A percentile compares a stretch with the other conserved stretches of the same genome.
phyloP scores from a whole-genome alignment of 2,113 vertebrate genomes.

The Pteropus alecto region DNA sequence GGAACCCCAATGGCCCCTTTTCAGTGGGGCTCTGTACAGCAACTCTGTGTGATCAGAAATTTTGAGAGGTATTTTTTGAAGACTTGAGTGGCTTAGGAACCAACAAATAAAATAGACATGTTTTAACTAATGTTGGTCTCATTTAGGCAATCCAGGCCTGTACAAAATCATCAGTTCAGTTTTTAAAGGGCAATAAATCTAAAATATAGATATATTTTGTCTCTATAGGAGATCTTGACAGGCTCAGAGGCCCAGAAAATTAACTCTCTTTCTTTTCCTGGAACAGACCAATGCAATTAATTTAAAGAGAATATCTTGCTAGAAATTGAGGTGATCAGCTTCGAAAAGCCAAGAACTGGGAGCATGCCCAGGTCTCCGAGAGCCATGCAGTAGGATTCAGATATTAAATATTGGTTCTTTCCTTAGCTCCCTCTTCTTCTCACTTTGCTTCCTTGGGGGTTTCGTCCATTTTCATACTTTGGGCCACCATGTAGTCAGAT shows the following conservation, averaged over 20 bases:
- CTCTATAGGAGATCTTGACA: not conserved
- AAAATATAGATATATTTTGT: conserved; percentile 20
- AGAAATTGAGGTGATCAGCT: not conserved
- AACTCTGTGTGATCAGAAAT: not conserved
- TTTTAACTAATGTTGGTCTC: conserved; percentile 22
- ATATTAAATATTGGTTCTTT: not conserved
- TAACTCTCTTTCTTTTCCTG: conserved; percentile 24
- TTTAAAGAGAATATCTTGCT: not conserved
- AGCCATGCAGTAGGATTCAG: not conserved
- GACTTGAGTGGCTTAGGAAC: not conserved
- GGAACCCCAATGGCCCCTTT: not conserved
- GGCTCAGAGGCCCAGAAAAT: not conserved
- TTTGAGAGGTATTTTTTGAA: not conserved
- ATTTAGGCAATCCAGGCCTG: not conserved
- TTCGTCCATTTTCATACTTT: not conserved
- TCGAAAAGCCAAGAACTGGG: not conserved
- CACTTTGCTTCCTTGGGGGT: not conserved
- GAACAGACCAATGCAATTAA: conserved; percentile 36
- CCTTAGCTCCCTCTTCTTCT: not conserved
- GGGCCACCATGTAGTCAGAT: not conserved
- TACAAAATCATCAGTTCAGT: not conserved
- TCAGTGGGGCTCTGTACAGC: not conserved
- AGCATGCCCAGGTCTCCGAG: fast-evolving
- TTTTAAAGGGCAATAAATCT: conserved; percentile 31
- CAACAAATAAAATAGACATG: not conserved